Evolutionary conservation across 1,140 invertebrate genomes (phyloP), one percentile per base, ranked within the genome.

Genomic region (Trissolcus basalis): DNA sequence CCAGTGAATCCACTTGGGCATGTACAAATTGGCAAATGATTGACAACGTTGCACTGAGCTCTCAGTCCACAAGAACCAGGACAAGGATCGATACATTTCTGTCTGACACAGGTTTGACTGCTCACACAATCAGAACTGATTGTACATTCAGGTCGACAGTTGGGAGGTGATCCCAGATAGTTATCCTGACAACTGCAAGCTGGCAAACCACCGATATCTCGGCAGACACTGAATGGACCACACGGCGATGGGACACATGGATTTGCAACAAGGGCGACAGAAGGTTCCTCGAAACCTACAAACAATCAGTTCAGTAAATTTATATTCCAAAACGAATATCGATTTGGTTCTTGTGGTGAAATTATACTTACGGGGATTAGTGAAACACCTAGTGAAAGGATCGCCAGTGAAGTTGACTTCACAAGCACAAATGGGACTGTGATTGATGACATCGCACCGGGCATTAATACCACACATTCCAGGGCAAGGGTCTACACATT

Each of bases 401-500:
- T 93, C 91, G 61, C 93, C 93, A 47, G 91, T 92, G 65, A 91
- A 91, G 67, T 90, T 91, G 36, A 82, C 55, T 35, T 90, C 89
- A 82, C 93, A 92, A 68, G 90, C 91, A 79, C 93, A 93, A 77
- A 93, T 91, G 0, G 89, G 88, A 81, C 87, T 90, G 56, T 91
- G 91, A 81, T 89, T 90, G 12, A 91, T 89, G 2, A 94, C 92
- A 69, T 91, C 88, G 81, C 94, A 95, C 70, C 91, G 89, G 0
- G 94, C 91, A 81, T 92, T 91, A n/a, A 91, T 86, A 2, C 95
- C 95, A 86, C 95, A 97, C 14, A 92, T 91, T 54, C 93, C 93
- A 0, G 92, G 92, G 78, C 95, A 96, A 19, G 94, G 94, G 82
- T 96, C 92, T 12, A 90, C 88, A 82, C 95, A 96, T 87, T 93